Percentiles rank a stretch among this genome's conserved stretches.
These are phyloP conservation scores for Hanleya hanleyi DNA, from an alignment of 2,888 invertebrate species.

Conservation along the genomic window DNA sequence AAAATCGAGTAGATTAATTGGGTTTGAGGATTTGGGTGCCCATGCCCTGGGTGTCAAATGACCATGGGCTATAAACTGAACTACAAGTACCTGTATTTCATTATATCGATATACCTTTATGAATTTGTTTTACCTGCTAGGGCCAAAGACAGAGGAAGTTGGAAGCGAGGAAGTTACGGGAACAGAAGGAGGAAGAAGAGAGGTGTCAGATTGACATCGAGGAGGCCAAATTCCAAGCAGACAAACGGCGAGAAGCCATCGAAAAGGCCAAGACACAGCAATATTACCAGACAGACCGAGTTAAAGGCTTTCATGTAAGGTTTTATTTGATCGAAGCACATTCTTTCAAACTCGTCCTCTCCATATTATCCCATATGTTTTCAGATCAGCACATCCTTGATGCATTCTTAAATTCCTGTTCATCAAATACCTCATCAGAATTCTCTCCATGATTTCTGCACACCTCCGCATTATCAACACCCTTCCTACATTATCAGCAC, in stretches of 20 bases:
- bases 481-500: too few relatives aligned
- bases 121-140: slow-evolving; percentile 41
- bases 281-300: slow-evolving; percentile 73
- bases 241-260: slow-evolving; percentile 70
- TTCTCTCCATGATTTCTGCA: too few relatives aligned
- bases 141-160: slow-evolving; percentile 71
- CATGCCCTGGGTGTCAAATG: too few relatives aligned
- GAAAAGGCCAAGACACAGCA: slow-evolving; percentile 73
- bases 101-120: neutral
- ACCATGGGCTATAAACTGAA: too few relatives aligned
- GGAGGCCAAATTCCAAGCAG: slow-evolving; percentile 71
- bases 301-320: slow-evolving; percentile 73
- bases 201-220: slow-evolving; percentile 68
- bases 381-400: too few relatives aligned
- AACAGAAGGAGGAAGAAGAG: slow-evolving; percentile 72
- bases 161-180: slow-evolving; percentile 67
- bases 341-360: too few relatives aligned
- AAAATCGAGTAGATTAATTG: too few relatives aligned
- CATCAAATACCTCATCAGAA: too few relatives aligned
- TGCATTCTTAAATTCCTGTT: too few relatives aligned
- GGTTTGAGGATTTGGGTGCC: too few relatives aligned
- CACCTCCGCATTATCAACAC: too few relatives aligned
- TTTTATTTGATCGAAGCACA: neutral
- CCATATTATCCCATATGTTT: too few relatives aligned
- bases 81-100: neutral